These are phyloP conservation scores for Hyalella azteca DNA, from an alignment of 2,888 invertebrate genomes.

Conservation along the genomic window DNA sequence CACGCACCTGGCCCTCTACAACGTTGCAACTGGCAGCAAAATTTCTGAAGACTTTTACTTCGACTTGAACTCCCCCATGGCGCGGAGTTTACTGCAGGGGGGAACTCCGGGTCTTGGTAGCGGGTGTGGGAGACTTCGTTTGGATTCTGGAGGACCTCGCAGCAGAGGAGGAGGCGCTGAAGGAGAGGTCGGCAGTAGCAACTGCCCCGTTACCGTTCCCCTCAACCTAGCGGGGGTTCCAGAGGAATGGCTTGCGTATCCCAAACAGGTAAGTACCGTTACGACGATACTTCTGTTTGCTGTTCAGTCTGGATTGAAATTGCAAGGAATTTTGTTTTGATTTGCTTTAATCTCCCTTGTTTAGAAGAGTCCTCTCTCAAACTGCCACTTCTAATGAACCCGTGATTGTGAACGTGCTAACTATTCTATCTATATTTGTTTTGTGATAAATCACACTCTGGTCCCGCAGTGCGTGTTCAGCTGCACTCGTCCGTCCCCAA, in stretches of 20 bases:
- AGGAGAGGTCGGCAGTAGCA: constrained; percentile 60
- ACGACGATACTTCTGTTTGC: too few relatives aligned
- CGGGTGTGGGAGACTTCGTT: neutral
- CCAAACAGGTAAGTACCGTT: constrained; percentile 67
- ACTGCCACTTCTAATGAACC: too few relatives aligned
- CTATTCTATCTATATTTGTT: too few relatives aligned
- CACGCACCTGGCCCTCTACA: constrained; percentile 86
- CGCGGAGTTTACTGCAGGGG: constrained; percentile 70
- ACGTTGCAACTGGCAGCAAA: constrained; percentile 84
- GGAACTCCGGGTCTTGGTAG: constrained; percentile 63
- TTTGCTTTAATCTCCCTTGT: too few relatives aligned
- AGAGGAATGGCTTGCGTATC: constrained; percentile 75
- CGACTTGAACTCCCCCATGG: constrained; percentile 78
- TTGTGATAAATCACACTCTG: too few relatives aligned
- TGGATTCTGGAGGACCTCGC: neutral
- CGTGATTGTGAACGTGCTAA: too few relatives aligned
- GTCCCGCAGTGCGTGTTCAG: constrained; percentile 84
- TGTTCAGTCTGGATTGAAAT: too few relatives aligned
- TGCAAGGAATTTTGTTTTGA: too few relatives aligned
- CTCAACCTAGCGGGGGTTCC: constrained; percentile 75
- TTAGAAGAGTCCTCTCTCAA: too few relatives aligned
- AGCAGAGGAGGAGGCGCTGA: neutral
- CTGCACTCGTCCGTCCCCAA: constrained; percentile 85
- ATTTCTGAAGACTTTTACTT: constrained; percentile 93
- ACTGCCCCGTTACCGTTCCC: constrained; percentile 67